phyloP scores from a whole-genome alignment of 2,888 invertebrate species.

The Drosophila prolongata region DNA sequence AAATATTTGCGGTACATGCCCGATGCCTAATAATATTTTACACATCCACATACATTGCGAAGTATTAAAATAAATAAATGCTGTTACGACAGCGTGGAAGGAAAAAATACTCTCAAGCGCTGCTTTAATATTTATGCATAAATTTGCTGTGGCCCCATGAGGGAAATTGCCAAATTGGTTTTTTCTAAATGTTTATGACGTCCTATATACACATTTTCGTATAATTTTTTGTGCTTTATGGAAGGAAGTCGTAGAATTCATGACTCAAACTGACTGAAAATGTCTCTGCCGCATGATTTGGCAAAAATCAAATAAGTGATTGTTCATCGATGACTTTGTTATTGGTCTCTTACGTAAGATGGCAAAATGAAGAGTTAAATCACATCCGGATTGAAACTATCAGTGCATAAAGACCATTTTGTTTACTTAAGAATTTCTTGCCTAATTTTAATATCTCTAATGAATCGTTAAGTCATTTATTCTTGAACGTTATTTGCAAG shows the following conservation, averaged over 20 bases:
- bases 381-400: not conserved
- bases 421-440: not conserved
- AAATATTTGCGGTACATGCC: slow-evolving; percentile 78
- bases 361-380: slow-evolving; percentile 11
- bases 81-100: slow-evolving; percentile 42
- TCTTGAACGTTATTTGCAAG: too few relatives aligned
- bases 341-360: slow-evolving; percentile 7
- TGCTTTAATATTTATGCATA: slow-evolving; percentile 39
- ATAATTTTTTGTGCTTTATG: slow-evolving; percentile 23
- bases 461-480: not conserved
- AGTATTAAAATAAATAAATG: slow-evolving; percentile 73
- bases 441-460: not conserved
- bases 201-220: slow-evolving; percentile 16
- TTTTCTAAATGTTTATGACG: slow-evolving; percentile 70
- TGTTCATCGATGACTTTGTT: slow-evolving; percentile 21
- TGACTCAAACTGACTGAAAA: slow-evolving; percentile 29
- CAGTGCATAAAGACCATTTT: too few relatives aligned
- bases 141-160: slow-evolving; percentile 29
- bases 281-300: slow-evolving; percentile 29
- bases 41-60: slow-evolving; percentile 88
- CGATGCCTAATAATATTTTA: slow-evolving; percentile 72
- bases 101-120: slow-evolving; percentile 10
- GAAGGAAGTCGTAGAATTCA: slow-evolving; percentile 32
- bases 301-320: slow-evolving; percentile 26
- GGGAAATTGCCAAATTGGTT: slow-evolving; percentile 71